These are phyloP conservation scores for Catharus minimus DNA, from an alignment of 2,113 vertebrate species.

Conservation along the genomic window DNA sequence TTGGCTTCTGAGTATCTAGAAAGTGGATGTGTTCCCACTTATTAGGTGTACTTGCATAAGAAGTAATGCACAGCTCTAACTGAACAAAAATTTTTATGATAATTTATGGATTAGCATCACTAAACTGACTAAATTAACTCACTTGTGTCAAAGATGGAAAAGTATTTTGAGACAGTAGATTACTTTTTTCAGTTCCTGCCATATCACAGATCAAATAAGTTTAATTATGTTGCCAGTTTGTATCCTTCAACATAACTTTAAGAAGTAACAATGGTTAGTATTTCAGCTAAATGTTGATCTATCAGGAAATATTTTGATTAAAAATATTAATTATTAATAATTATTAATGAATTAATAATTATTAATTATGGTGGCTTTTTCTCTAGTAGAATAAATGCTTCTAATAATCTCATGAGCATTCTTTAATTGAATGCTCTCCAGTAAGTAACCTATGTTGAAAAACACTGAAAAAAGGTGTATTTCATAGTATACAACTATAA, in stretches of 20 bases:
- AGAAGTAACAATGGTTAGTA: not conserved
- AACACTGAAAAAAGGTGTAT: not conserved
- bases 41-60: not conserved
- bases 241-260: not conserved
- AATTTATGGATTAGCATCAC: not conserved
- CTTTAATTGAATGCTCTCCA: not conserved
- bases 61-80: not conserved
- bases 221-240: not conserved
- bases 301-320: not conserved
- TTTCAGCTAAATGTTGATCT: not conserved
- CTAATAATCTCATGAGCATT: not conserved
- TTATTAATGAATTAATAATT: not conserved
- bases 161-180: not conserved
- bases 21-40: not conserved
- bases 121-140: not conserved
- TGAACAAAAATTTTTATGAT: not conserved
- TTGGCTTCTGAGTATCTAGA: not conserved
- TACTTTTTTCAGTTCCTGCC: not conserved
- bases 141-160: not conserved
- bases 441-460: not conserved
- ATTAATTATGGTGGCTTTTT: not conserved
- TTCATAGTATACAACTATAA: not conserved
- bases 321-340: not conserved
- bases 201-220: not conserved
- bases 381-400: not conserved